phyloP scores from a whole-genome alignment of 35 echinoderm and acorn worm genomes.

The Apostichopus japonicus region DNA sequence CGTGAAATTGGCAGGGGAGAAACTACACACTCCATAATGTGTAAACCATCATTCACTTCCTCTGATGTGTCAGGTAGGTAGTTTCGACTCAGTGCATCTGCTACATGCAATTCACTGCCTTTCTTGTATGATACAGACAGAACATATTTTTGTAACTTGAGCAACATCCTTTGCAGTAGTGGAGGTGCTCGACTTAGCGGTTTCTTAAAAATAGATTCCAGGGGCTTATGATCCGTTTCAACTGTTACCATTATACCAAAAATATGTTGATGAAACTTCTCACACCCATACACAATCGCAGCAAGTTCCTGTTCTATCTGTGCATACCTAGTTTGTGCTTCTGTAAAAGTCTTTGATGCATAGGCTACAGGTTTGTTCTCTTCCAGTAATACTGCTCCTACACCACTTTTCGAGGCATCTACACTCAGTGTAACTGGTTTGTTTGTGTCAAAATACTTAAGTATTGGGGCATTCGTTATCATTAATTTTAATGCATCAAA shows the following conservation, averaged over 20 bases:
- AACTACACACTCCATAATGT: constrained; percentile 24
- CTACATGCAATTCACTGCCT: neutral
- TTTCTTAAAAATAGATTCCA: constrained; percentile 44
- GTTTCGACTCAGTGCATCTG: constrained; percentile 25
- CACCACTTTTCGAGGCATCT: constrained; percentile 24
- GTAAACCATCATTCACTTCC: constrained; percentile 32
- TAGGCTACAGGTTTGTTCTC: constrained; percentile 54
- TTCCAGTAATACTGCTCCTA: constrained; percentile 44
- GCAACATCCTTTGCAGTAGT: constrained; percentile 67
- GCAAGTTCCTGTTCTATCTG: constrained; percentile 82
- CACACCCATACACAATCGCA: too few relatives aligned
- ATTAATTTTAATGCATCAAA: too few relatives aligned
- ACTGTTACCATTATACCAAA: constrained; percentile 33
- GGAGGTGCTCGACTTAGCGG: constrained; percentile 34
- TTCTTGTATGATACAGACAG: constrained; percentile 19
- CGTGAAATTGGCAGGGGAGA: constrained; percentile 21
- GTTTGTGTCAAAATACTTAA: neutral
- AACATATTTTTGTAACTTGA: constrained; percentile 61
- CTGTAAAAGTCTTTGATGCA: constrained; percentile 66
- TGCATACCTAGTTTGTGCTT: constrained; percentile 57
- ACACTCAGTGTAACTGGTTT: constrained; percentile 2
- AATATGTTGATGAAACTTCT: constrained; percentile 71
- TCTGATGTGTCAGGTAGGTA: neutral
- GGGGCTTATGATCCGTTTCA: constrained; percentile 69
- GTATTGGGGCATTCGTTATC: too few relatives aligned